These are phyloP conservation scores for Apodemus sylvaticus DNA, from an alignment of 2,113 vertebrate species.

Conservation along the genomic window DNA sequence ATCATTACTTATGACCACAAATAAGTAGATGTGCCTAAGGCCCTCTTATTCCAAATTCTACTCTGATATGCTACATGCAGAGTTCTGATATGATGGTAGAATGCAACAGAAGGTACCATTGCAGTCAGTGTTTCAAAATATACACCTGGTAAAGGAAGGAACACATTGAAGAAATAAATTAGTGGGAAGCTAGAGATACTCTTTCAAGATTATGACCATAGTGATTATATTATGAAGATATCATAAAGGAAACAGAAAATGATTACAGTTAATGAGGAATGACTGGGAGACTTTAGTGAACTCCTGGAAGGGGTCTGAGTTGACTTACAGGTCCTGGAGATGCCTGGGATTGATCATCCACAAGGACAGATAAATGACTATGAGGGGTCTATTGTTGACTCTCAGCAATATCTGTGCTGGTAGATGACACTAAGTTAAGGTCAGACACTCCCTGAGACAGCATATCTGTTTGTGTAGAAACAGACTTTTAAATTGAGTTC, in stretches of 20 bases:
- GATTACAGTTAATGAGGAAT: neutral
- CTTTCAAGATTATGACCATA: neutral
- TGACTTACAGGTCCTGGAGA: neutral
- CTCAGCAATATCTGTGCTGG: neutral
- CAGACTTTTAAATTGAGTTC: neutral
- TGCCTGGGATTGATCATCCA: neutral
- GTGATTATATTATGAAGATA: neutral
- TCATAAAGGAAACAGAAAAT: neutral
- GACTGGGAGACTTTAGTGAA: neutral
- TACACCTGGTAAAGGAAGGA: neutral
- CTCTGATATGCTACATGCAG: neutral
- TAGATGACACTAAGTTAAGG: neutral
- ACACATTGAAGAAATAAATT: neutral
- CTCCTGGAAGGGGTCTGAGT: neutral
- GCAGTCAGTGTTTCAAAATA: neutral
- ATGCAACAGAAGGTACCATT: neutral
- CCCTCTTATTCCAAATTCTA: neutral
- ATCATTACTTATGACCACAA: neutral
- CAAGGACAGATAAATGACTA: neutral
- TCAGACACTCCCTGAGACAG: accelerated
- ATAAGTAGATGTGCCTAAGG: neutral
- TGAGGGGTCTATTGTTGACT: neutral
- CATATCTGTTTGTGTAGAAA: neutral
- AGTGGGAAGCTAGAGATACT: neutral
- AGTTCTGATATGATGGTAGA: neutral